A percentile compares a stretch with the other conserved stretches of the same genome.
Conservation (phyloP, 2,797 vertebrate genomes). For the Brachymystax lenok region DNA sequence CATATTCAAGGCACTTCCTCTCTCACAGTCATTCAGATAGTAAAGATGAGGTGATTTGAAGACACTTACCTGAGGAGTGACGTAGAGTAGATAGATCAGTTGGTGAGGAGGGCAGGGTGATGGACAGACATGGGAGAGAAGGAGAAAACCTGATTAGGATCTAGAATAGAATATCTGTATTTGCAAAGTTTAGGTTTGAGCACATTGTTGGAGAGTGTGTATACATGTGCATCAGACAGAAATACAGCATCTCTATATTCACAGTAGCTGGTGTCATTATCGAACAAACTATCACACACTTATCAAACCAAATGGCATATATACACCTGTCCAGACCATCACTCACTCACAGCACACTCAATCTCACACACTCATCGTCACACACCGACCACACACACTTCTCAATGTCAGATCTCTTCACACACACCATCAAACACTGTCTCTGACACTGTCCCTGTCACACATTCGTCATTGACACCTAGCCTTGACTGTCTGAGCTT, state of each 20-base stretch:
- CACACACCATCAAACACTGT: constrained; percentile 3
- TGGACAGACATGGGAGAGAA: neutral
- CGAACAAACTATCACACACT: neutral
- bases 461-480: neutral
- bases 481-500: neutral
- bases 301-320: neutral
- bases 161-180: neutral
- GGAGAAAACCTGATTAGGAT: neutral
- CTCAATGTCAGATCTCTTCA: neutral
- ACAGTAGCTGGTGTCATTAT: neutral
- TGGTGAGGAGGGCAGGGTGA: neutral
- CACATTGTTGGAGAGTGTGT: neutral
- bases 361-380: neutral
- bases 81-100: neutral
- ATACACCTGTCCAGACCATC: neutral
- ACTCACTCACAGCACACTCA: neutral
- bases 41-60: neutral
- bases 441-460: neutral
- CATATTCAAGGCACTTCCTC: neutral
- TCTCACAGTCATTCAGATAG: neutral
- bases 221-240: neutral
- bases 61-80: constrained; percentile 1
- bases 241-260: neutral
- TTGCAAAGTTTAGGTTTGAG: neutral
- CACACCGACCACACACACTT: neutral